Evolutionary conservation across 1,140 invertebrate genomes (phyloP), one percentile per base, ranked within the genome.

Genomic region (Aplysia californica): DNA sequence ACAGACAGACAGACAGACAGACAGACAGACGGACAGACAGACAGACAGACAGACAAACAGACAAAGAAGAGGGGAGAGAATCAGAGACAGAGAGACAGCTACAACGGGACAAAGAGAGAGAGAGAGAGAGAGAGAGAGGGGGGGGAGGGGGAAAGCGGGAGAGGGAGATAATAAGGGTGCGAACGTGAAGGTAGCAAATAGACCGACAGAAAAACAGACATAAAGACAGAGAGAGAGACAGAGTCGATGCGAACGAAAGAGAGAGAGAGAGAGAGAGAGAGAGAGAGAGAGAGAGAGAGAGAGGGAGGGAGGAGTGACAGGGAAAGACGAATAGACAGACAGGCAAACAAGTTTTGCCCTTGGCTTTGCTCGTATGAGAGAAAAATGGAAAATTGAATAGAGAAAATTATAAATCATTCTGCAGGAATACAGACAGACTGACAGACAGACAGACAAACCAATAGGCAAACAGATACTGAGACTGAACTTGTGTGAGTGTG

Each of bases 211-310:
- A n/a, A 44, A 39, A 61, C 20, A 61, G 44, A 20, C 26, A 67
- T 4, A 67, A 23, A 67, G 65, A 67, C 15, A 38, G 35, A 38
- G 35, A 67, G 65, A 67, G 35, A 67, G 68, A 39, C 20, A 67
- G 65, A 67, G 65, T 33, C 0, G 44, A 26, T 18, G 58, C 6
- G 29, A 61, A 61, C 10, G 58, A 10, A 6, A 61, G 10, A 18
- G 26, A 6, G 58, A 61, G 26, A 61, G 65, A 67, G 29, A 67
- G 35, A 67, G 65, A 67, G 35, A 38, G 35, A 38, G 35, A 67
- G 65, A 67, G 35, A 67, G 68, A 39, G 65, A 67, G 65, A 67
- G 65, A 67, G 44, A 69, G 58, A 61, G 58, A 31, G 29, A 61
- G 29, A 61, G 58, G 18, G 20, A 61, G 10, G 10, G 26, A 6